Base-by-base conservation (phyloP, 2,888 invertebrate species). In the Acanthosepion esculentum region DNA sequence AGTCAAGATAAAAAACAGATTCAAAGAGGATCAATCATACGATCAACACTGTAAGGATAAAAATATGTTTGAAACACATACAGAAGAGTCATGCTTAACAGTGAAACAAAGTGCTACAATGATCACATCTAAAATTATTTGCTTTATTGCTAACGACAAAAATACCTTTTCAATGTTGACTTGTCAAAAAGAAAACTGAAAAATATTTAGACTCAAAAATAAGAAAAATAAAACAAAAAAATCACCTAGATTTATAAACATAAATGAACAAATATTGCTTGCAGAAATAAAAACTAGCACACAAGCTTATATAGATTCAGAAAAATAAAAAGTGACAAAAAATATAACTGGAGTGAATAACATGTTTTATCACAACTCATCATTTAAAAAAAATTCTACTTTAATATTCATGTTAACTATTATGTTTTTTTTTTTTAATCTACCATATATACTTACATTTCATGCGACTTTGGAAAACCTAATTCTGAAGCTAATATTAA, bases 171-270 rank as follows among this genome's bases (percentile, higher is more conserved):
- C n/a, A 93, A 93, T 48, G 93, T 29, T 48, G 48, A 2, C 50
- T 93, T 93, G 93, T 93, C 93, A 93, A 93, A 93, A 93, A 93
- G 93, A 93, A 93, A 93, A 93, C 93, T 93, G 93, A 53, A 93
- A 48, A 93, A 93, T 53, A 93, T 78, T 78, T 78, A n/a, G 78
- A n/a, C 78, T 78, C n/a, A 78, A n/a, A 78, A 78, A 78, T 78
- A 33, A 78, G 23, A 23, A n/a, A 78, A 78, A 78, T 78, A 33
- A 78, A 59, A 23, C 23, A 23, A 59, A 59, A 59, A 78, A 78
- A 78, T 15, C 78, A n/a, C 12, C 78, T 23, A 12, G 78, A 78
- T 78, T 78, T n/a, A 78, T 10, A n/a, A 78, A 78, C 78, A 59
- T 20, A 59, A 29, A 59, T 20, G 20, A 20, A 23, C 6, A 78